A percentile compares a stretch with the other conserved stretches of the same genome.
Evolutionary conservation across 2,113 vertebrate species (phyloP).

Genomic region (Calidris pygmaea): DNA sequence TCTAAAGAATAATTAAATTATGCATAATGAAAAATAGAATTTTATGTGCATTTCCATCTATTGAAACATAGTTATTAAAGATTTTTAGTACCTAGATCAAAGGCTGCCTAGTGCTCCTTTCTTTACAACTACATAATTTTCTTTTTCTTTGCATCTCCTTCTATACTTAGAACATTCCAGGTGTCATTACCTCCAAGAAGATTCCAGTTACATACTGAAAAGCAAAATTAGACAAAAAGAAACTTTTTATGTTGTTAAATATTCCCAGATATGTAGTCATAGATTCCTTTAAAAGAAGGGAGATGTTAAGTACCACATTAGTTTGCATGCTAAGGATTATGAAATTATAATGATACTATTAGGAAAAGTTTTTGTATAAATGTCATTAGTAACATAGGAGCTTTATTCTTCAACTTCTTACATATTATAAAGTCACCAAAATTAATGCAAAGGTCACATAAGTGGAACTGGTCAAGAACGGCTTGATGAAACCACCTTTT

Average conservation of each 20-base stretch:
- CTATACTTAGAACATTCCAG: not conserved
- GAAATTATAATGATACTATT: not conserved
- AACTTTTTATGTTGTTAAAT: not conserved
- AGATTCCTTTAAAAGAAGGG: not conserved
- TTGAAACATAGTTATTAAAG: not conserved
- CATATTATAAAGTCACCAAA: not conserved
- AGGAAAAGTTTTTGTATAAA: not conserved
- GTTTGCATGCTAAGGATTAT: not conserved
- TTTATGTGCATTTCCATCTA: constrained; percentile 16
- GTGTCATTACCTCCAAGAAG: not conserved
- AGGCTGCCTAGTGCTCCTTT: not conserved
- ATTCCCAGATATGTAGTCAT: not conserved
- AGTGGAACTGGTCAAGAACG: not conserved
- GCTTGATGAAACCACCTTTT: not conserved
- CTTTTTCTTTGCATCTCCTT: not conserved
- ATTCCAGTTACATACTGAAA: not conserved
- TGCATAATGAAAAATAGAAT: not conserved
- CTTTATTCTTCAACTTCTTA: not conserved
- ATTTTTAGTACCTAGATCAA: not conserved
- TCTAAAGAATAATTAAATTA: not conserved
- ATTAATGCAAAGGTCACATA: not conserved
- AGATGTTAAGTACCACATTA: not conserved
- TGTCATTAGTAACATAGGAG: not conserved
- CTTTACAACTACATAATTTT: not conserved
- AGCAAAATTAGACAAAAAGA: not conserved